Conservation (phyloP, 2,797 vertebrate genomes). For the Taenioides sp. region DNA sequence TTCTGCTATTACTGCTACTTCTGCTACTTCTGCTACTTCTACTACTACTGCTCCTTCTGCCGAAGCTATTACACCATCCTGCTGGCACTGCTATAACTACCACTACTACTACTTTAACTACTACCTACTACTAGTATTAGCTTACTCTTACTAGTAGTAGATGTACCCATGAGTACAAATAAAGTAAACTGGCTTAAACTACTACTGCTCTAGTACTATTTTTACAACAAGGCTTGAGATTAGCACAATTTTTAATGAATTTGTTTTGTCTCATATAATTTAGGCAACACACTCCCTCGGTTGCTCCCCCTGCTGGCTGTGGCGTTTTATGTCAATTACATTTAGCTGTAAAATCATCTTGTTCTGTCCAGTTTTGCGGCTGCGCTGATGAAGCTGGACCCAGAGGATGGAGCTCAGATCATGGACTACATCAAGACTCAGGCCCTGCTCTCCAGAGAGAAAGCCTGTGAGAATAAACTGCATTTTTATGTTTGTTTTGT, state of each 20-base stretch:
- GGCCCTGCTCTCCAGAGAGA: conserved; percentile 87
- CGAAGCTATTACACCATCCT: no score
- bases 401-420: conserved; percentile 86
- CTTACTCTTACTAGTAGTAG: neutral
- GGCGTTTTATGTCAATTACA: no score
- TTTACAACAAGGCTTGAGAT: no score
- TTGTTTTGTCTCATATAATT: neutral
- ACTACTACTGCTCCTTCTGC: neutral
- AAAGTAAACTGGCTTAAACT: no score
- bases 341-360: neutral
- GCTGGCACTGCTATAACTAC: neutral
- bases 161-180: neutral
- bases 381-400: conserved; percentile 82
- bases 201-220: no score
- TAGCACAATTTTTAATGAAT: neutral
- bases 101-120: neutral
- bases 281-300: no score
- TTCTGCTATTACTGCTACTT: neutral
- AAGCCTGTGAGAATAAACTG: conserved; percentile 81
- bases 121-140: neutral
- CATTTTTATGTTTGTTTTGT: neutral
- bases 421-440: conserved; percentile 91
- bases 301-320: no score
- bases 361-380: conserved; percentile 41
- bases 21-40: neutral